These are phyloP conservation scores for Gari tellinella DNA, from an alignment of 2,888 invertebrate genomes.

Conservation along the genomic window DNA sequence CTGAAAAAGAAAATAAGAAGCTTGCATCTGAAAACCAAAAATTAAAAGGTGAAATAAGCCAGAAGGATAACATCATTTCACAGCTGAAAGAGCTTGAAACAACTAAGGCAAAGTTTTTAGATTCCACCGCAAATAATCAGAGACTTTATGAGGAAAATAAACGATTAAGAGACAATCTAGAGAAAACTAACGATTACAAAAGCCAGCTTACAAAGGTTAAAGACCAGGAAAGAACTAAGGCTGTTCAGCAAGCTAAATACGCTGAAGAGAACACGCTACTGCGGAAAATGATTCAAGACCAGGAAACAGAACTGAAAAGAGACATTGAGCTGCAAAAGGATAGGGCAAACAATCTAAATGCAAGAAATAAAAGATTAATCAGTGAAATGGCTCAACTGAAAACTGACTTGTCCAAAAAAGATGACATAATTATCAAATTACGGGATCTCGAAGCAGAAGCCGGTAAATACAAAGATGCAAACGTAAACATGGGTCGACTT, in stretches of 20 bases:
- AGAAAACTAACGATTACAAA: constrained; percentile 50
- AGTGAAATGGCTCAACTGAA: constrained; percentile 48
- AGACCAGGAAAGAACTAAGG: constrained; percentile 31
- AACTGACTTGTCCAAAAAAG: constrained; percentile 40
- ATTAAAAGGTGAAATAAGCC: constrained; percentile 36
- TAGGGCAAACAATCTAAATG: constrained; percentile 38
- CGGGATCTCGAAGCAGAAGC: constrained; percentile 38
- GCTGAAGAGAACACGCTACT: constrained; percentile 50
- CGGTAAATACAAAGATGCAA: constrained; percentile 44
- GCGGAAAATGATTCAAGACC: constrained; percentile 37
- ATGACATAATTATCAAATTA: constrained; percentile 46
- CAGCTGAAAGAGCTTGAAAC: constrained; percentile 51
- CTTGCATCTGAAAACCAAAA: constrained; percentile 38
- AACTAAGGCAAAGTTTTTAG: constrained; percentile 51
- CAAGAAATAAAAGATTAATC: constrained; percentile 46
- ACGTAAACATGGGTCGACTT: constrained; percentile 29
- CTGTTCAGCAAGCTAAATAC: constrained; percentile 28
- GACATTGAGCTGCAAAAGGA: constrained; percentile 55
- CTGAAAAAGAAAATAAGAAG: constrained; percentile 43
- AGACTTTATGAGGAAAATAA: constrained; percentile 57
- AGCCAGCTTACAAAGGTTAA: constrained; percentile 37
- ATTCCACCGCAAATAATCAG: constrained; percentile 51
- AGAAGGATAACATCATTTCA: constrained; percentile 48
- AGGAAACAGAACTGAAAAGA: constrained; percentile 36
- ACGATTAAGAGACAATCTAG: constrained; percentile 50